Conservation (phyloP, 2,113 vertebrate genomes). For the Polyodon spathula region DNA sequence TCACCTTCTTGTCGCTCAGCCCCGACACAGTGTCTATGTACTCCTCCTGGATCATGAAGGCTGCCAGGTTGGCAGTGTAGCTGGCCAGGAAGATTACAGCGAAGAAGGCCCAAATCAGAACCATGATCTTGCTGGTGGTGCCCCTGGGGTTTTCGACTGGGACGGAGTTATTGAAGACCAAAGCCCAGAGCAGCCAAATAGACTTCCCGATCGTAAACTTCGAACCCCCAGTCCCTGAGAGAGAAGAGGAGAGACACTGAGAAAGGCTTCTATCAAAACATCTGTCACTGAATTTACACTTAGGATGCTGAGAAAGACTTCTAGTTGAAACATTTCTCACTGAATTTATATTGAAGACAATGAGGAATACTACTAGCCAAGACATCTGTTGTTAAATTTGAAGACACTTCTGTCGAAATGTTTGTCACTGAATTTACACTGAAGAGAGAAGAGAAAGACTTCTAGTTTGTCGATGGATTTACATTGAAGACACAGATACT, state of each 20-base stretch:
- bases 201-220: slow-evolving; percentile 91
- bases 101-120: slow-evolving; percentile 92
- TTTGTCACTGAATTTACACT: too few relatives aligned
- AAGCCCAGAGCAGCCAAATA: slow-evolving; percentile 78
- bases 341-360: too few relatives aligned
- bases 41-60: slow-evolving; percentile 95
- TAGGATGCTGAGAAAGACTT: too few relatives aligned
- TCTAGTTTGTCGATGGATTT: too few relatives aligned
- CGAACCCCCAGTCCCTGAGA: slow-evolving; percentile 64
- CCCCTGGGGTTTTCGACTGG: slow-evolving; percentile 90
- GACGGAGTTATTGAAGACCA: slow-evolving; percentile 93
- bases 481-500: too few relatives aligned
- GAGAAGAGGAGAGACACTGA: not conserved
- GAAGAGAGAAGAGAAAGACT: too few relatives aligned
- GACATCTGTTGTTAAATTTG: too few relatives aligned
- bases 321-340: too few relatives aligned
- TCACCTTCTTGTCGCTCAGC: slow-evolving; percentile 86
- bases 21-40: slow-evolving; percentile 90
- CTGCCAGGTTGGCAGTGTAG: slow-evolving; percentile 89
- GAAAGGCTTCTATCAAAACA: not conserved
- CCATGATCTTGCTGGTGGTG: slow-evolving; percentile 95
- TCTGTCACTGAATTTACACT: too few relatives aligned
- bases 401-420: too few relatives aligned
- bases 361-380: too few relatives aligned
- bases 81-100: slow-evolving; percentile 94